Percentiles rank a stretch among this genome's conserved stretches.
Evolutionary conservation across 2,888 invertebrate species (phyloP).

Genomic region (Agonopterix heracliana): DNA sequence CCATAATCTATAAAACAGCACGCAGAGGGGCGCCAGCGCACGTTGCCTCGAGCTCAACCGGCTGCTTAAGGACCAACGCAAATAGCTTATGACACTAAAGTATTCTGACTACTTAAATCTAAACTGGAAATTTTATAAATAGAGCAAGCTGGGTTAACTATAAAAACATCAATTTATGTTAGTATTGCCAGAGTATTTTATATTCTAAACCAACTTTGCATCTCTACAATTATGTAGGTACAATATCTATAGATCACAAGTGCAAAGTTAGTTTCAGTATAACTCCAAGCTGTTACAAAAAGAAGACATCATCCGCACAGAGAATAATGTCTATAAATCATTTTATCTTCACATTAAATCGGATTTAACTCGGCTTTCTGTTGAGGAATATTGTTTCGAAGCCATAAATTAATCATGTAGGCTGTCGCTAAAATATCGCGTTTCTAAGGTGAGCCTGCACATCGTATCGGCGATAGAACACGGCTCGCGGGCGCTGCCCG

Average conservation of each 20-base stretch:
- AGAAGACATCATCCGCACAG: constrained; percentile 12
- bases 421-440: constrained; percentile 73
- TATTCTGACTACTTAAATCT: constrained; percentile 20
- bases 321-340: constrained; percentile 57
- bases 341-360: constrained; percentile 66
- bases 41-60: constrained; percentile 1
- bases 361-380: constrained; percentile 50
- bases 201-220: background rate
- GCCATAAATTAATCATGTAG: constrained; percentile 74
- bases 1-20: constrained; percentile 15
- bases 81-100: constrained; percentile 22
- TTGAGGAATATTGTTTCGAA: constrained; percentile 57
- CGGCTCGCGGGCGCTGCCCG: constrained; percentile 36
- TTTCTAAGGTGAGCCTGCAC: constrained; percentile 56
- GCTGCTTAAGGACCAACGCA: constrained; percentile 9
- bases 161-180: constrained; percentile 25
- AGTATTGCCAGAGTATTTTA: background rate
- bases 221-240: too few species aligned
- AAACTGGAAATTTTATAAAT: constrained; percentile 13
- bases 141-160: constrained; percentile 10
- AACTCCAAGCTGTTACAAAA: constrained; percentile 9
- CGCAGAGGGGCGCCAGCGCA: constrained; percentile 9
- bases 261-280: background rate
- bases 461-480: constrained; percentile 56
- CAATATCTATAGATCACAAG: background rate